A percentile compares a stretch with the other conserved stretches of the same genome.
phyloP scores from a whole-genome alignment of 37 sponge, comb jelly and placozoan genomes.

The Beroe ovata region DNA sequence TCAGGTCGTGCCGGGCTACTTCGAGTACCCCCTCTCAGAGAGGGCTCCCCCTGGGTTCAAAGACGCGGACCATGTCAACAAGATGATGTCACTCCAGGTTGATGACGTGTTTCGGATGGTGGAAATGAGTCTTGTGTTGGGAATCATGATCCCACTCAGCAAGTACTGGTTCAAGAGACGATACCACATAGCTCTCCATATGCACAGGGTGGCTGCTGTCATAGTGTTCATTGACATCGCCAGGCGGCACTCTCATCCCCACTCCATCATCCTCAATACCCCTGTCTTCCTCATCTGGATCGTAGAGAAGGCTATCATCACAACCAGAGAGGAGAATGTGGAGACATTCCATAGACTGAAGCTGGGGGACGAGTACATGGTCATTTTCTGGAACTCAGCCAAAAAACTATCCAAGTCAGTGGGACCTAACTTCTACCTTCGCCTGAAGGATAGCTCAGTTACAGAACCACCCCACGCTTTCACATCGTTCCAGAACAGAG shows the following conservation, averaged over 20 bases:
- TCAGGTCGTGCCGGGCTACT: constrained; percentile 9
- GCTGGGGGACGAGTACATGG: constrained; percentile 46
- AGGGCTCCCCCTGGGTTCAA: constrained; percentile 38
- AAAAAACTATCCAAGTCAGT: background rate
- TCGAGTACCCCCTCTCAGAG: constrained; percentile 54
- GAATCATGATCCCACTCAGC: constrained; percentile 12
- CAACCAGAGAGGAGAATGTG: background rate
- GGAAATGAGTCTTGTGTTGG: constrained; percentile 12
- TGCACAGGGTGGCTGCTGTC: constrained; percentile 41
- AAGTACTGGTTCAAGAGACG: constrained; percentile 16
- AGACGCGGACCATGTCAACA: background rate
- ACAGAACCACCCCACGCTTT: constrained; percentile 14
- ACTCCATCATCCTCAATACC: constrained; percentile 33
- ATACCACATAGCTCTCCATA: constrained; percentile 47
- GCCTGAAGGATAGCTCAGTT: constrained; percentile 1
- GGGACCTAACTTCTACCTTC: constrained; percentile 56
- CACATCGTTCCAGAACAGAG: constrained; percentile 40
- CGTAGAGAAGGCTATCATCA: background rate
- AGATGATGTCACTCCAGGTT: constrained; percentile 28
- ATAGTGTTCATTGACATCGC: constrained; percentile 46
- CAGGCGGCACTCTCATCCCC: constrained; percentile 49
- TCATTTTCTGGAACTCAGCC: constrained; percentile 5
- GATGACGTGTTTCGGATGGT: constrained; percentile 59
- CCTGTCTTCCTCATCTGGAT: constrained; percentile 42
- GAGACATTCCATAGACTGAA: background rate